Conservation (phyloP, 2,797 vertebrate genomes). For the Cossypha niveicapilla region DNA sequence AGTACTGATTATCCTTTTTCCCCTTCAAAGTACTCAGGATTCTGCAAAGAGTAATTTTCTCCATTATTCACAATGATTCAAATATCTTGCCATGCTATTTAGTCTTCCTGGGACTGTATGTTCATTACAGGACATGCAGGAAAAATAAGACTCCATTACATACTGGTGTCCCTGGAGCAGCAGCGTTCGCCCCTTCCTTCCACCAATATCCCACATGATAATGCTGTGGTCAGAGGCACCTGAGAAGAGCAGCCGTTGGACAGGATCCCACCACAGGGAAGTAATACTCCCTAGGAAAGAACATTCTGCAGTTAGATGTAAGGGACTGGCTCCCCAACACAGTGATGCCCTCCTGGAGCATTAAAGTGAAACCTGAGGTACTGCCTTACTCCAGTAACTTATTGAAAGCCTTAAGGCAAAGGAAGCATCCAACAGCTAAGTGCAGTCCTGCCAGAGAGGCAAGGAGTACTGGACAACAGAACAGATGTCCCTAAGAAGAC, state of each 20-base stretch:
- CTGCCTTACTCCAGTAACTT: not conserved
- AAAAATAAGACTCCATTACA: slow-evolving; percentile 47
- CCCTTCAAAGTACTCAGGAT: not conserved
- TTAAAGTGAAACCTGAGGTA: not conserved
- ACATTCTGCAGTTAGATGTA: not conserved
- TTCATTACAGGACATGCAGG: not conserved
- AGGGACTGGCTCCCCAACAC: not conserved
- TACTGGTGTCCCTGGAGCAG: slow-evolving; percentile 96
- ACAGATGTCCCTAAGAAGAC: not conserved
- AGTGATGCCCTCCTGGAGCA: not conserved
- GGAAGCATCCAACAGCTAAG: not conserved
- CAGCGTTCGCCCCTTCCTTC: slow-evolving; percentile 89
- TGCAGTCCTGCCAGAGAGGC: not conserved
- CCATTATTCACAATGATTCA: not conserved
- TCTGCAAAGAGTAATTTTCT: not conserved
- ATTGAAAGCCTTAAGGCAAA: not conserved
- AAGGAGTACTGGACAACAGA: not conserved
- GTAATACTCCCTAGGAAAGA: slow-evolving; percentile 83
- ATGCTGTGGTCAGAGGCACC: slow-evolving; percentile 95
- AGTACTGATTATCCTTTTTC: not conserved
- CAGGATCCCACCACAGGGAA: slow-evolving; percentile 92
- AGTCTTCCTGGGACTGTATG: not conserved
- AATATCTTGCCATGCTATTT: not conserved
- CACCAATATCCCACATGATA: slow-evolving; percentile 99
- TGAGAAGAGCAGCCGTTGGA: slow-evolving; percentile 92